A percentile compares a stretch with the other conserved stretches of the same genome.
These are phyloP conservation scores for Ophion slaviceki DNA, from an alignment of 2,888 invertebrate genomes.

Conservation along the genomic window DNA sequence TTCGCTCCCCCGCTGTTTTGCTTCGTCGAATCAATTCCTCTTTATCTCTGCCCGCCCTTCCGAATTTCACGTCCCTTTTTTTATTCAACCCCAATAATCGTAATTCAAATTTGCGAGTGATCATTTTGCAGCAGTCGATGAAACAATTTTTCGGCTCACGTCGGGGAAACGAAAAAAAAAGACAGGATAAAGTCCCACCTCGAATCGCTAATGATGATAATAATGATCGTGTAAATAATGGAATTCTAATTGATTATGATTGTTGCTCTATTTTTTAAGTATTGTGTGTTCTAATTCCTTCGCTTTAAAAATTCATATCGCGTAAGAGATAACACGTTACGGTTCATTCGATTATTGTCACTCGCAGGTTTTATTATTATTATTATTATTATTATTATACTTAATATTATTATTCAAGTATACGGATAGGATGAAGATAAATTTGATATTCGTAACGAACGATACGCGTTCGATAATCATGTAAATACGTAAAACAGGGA, in stretches of 20 bases:
- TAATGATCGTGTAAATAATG: conserved; percentile 61
- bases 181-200: conserved; percentile 8
- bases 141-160: conserved; percentile 2
- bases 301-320: conserved; percentile 21
- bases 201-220: conserved; percentile 52
- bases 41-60: background rate
- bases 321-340: conserved; percentile 15
- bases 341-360: conserved; percentile 31
- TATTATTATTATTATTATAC: conserved; percentile 61
- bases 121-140: background rate
- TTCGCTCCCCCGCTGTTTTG: conserved; percentile 33
- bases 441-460: conserved; percentile 53
- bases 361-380: conserved; percentile 61
- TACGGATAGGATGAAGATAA: conserved; percentile 36
- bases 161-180: background rate
- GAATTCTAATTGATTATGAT: conserved; percentile 50
- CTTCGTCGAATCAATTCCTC: background rate
- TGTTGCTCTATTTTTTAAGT: conserved; percentile 66
- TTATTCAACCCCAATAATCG: background rate
- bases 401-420: conserved; percentile 56
- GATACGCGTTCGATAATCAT: conserved; percentile 59
- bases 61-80: background rate
- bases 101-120: conserved; percentile 1
- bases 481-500: conserved; percentile 58
- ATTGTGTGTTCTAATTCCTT: conserved; percentile 27